Evolutionary conservation across 1,140 invertebrate genomes (phyloP).

Genomic region (Drosophila melanogaster): Release_6_plus_ISO1_MT NT_033779.5:20721501-20722000

Average conservation of each 20-base stretch:
- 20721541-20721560: slow-evolving; percentile 20
- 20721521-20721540: slow-evolving; percentile 8
- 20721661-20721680: too few species aligned
- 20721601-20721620: neutral
- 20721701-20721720: too few species aligned
- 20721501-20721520: neutral
- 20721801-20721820: slow-evolving; percentile 16
- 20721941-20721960: slow-evolving; percentile 66
- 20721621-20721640: too few species aligned
- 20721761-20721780: slow-evolving; percentile 39
- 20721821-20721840: slow-evolving; percentile 73
- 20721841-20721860: slow-evolving; percentile 71
- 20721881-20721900: slow-evolving; percentile 25
- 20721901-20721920: neutral
- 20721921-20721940: slow-evolving; percentile 15
- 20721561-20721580: slow-evolving; percentile 4
- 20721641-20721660: too few species aligned
- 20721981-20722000: slow-evolving; percentile 42
- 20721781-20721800: slow-evolving; percentile 45
- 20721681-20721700: too few species aligned
- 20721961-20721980: slow-evolving; percentile 58
- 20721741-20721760: slow-evolving; percentile 17
- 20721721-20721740: neutral
- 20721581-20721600: neutral
- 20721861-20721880: slow-evolving; percentile 57